phyloP scores from a whole-genome alignment of 1,140 invertebrate species.

The Mercenaria mercenaria region DNA sequence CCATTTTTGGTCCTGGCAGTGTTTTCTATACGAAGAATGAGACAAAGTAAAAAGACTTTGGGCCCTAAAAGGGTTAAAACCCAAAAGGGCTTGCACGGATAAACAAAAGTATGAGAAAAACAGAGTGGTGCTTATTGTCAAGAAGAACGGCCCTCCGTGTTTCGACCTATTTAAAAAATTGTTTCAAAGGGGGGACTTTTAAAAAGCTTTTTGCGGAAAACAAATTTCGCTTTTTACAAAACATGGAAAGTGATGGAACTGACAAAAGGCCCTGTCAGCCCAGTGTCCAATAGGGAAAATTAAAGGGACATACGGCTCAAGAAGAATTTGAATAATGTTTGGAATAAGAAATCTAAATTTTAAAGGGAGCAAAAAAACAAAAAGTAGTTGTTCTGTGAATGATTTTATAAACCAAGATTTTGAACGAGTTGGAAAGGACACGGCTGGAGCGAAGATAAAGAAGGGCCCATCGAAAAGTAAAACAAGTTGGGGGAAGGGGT shows the following conservation, averaged over 20 bases:
- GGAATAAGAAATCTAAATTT: not conserved
- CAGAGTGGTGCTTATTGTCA: conserved; percentile 40
- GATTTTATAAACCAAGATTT: conserved; percentile 60
- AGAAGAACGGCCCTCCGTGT: not conserved
- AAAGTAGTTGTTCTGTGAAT: conserved; percentile 63
- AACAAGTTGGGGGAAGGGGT: conserved; percentile 44
- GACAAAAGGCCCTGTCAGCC: too few species aligned
- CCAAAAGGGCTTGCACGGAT: conserved; percentile 5
- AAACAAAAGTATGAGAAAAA: conserved; percentile 21
- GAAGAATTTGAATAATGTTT: conserved; percentile 16
- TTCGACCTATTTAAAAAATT: too few species aligned
- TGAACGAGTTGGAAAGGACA: conserved; percentile 67
- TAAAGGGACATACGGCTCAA: too few species aligned
- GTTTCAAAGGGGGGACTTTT: too few species aligned
- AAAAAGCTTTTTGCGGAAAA: too few species aligned
- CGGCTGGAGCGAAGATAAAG: conserved; percentile 71
- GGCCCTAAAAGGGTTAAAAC: conserved; percentile 7
- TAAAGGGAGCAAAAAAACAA: not conserved
- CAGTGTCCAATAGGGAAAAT: too few species aligned
- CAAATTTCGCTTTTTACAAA: not conserved
- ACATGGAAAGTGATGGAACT: not conserved
- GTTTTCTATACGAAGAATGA: conserved; percentile 82
- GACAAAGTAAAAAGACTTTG: conserved; percentile 71
- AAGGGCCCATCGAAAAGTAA: conserved; percentile 74
- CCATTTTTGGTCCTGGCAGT: conserved; percentile 81